Base-by-base conservation (phyloP, 30 jellyfish, hydroid and myxozoan genomes). In the Phacellophora camtschatica region DNA sequence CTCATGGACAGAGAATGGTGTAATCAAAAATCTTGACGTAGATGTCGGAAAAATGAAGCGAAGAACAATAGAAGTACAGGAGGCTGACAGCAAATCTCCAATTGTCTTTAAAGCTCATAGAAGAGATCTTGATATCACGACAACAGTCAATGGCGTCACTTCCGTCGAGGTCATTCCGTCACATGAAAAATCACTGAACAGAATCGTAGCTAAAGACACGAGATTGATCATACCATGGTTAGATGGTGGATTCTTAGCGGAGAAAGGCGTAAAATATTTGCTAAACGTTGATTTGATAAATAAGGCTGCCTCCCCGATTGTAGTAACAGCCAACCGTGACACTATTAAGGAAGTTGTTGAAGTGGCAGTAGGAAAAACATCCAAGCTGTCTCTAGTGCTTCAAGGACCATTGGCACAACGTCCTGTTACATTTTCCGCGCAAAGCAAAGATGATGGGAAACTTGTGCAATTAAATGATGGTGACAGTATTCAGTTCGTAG, bases 211-310 rank as follows among this genome's bases (percentile, higher is more conserved):
- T 9, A 46, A 28, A 11, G 61, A 46, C 20, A 28, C 61, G n/a
- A 46, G 20, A 46, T 46, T 46, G 61, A 46, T 46, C 20, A 16
- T 46, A 46, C 61, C 61, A 16, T 46, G 61, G 61, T 46, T 46
- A 1, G 61, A 46, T 12, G 61, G 20, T 16, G 61, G 61, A 23
- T 46, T 23, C 28, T 18, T 36, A 7, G 54, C 57, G 24, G 50
- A 20, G 18, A 36, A 5, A 16, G 31, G 63, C 16, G 20, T 42
- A 54, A 3, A 19, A 46, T 45, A 74, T 9, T 72, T 28, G 43
- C 86, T 72, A 15, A 74, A 72, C 13, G 86, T 72, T 35, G 56
- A 66, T 1, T 27, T 72, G 9, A 72, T 51, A 31, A 72, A 72
- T 41, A 56, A 72, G 5, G 86, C 76, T 2, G 62, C 72, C 3